Conservation (phyloP, 1,140 invertebrate species). For the Caenorhabditis brenneri region DNA sequence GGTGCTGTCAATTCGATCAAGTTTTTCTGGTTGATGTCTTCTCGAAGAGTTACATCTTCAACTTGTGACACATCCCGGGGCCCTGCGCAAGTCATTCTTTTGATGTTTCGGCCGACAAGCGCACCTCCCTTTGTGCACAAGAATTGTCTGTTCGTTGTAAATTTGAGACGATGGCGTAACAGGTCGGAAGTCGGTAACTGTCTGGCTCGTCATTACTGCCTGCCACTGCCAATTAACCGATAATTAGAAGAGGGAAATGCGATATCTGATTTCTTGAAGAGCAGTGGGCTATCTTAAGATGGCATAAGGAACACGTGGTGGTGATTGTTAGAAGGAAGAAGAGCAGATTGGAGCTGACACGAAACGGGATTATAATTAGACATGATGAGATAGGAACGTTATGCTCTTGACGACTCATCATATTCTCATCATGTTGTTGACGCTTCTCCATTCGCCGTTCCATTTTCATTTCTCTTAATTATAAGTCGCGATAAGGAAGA, state of each 20-base stretch:
- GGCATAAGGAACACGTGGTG: neutral
- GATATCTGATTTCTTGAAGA: conserved; percentile 20
- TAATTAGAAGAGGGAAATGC: conserved; percentile 27
- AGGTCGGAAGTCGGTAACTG: conserved; percentile 25
- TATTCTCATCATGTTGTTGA: conserved; percentile 29
- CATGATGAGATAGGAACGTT: conserved; percentile 31
- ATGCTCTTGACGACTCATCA: conserved; percentile 36
- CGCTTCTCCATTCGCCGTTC: neutral
- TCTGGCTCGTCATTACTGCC: neutral
- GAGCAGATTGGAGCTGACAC: conserved; percentile 33
- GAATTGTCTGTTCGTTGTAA: neutral
- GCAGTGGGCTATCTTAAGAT: neutral
- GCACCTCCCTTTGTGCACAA: neutral
- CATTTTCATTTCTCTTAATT: conserved; percentile 21
- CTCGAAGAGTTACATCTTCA: neutral
- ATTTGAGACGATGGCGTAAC: conserved; percentile 34
- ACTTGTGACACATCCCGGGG: neutral
- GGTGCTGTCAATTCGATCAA: neutral
- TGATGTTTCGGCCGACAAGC: neutral
- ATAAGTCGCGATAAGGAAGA: conserved; percentile 14
- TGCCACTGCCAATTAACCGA: conserved; percentile 17
- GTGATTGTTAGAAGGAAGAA: neutral
- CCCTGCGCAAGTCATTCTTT: neutral
- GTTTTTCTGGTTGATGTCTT: neutral
- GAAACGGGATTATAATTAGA: conserved; percentile 39